Evolutionary conservation across 64 coral and sea anemone genomes (phyloP).

Genomic region (Acropora yongei): DNA sequence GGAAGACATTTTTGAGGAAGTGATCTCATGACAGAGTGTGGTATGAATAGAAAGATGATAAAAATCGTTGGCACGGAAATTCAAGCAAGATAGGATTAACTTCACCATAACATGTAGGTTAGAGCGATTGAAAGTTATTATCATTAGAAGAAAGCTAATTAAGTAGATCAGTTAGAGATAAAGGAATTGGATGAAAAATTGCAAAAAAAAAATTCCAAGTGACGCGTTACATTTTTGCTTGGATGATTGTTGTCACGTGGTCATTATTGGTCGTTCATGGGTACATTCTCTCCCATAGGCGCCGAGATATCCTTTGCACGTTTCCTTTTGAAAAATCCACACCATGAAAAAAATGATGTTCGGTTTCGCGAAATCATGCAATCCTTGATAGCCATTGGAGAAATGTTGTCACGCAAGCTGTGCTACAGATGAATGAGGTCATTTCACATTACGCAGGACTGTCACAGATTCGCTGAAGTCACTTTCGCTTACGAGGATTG

Average conservation of each 20-base stretch:
- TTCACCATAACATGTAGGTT: too few species aligned
- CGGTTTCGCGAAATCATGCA: neutral
- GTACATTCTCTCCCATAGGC: conserved; percentile 29
- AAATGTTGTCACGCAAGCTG: neutral
- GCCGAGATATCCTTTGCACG: conserved; percentile 68
- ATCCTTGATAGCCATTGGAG: neutral
- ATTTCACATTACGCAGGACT: neutral
- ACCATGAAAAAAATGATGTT: conserved; percentile 20
- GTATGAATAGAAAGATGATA: too few species aligned
- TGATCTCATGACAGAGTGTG: too few species aligned
- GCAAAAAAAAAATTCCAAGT: neutral
- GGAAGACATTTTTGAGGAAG: too few species aligned
- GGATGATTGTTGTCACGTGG: neutral
- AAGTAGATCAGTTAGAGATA: neutral
- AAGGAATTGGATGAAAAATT: neutral
- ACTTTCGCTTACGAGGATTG: neutral
- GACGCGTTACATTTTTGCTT: conserved; percentile 16
- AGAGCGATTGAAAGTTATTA: too few species aligned
- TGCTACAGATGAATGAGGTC: neutral
- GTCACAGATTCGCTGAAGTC: neutral
- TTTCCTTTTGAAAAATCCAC: conserved; percentile 80
- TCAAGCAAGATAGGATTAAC: too few species aligned
- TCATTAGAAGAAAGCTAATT: neutral
- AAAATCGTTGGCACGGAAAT: too few species aligned
- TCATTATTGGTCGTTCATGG: conserved; percentile 2